Percentiles rank a stretch among this genome's conserved stretches.
Conservation (phyloP, 2,797 vertebrate species). For the Sarcophilus harrisii region DNA sequence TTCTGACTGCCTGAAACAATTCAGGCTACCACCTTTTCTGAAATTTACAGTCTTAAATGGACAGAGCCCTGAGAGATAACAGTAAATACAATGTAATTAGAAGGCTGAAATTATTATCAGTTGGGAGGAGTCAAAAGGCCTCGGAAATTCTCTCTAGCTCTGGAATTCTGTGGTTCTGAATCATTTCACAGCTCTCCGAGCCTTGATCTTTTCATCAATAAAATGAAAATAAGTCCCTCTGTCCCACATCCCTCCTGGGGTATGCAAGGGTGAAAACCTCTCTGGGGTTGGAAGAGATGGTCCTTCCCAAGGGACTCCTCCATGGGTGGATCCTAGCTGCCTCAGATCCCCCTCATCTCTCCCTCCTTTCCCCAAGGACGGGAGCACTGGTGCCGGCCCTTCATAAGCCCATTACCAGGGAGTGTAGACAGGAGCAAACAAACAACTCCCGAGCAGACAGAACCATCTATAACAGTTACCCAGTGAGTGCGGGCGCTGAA, state of each 20-base stretch:
- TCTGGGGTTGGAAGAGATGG: not conserved
- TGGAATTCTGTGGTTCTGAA: not conserved
- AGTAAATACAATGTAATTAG: not conserved
- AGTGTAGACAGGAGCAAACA: fast-evolving
- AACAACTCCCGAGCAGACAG: fast-evolving
- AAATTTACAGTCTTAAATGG: not conserved
- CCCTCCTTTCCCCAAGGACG: not conserved
- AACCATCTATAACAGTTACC: not conserved
- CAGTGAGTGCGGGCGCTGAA: fast-evolving
- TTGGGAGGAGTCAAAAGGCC: not conserved
- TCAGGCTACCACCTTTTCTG: not conserved
- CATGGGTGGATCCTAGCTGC: not conserved
- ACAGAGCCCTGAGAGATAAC: not conserved
- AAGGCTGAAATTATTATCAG: not conserved
- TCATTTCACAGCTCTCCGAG: not conserved
- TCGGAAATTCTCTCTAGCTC: not conserved
- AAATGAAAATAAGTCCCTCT: fast-evolving
- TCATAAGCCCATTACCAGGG: not conserved
- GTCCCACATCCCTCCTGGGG: not conserved
- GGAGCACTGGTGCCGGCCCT: not conserved
- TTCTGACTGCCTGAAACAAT: not conserved
- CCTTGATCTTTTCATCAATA: not conserved
- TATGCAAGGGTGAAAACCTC: not conserved
- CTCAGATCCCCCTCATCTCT: too few species aligned
- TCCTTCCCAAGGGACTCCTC: not conserved